Conservation (phyloP, 64 coral and sea anemone genomes). For the Montipora foliosa region DNA sequence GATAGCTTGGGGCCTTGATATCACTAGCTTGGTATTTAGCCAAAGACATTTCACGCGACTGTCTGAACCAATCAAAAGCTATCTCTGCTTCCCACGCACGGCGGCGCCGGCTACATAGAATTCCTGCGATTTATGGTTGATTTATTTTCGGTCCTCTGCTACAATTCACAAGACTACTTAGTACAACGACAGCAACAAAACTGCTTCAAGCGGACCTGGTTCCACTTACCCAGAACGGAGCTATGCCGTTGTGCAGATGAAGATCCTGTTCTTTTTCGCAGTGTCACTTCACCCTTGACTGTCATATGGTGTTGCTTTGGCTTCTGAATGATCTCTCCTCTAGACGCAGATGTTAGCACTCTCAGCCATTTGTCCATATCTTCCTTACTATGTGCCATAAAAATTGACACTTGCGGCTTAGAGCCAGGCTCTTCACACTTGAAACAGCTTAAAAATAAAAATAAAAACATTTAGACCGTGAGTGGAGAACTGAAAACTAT, state of each 20-base stretch:
- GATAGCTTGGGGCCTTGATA: no score
- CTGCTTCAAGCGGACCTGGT: no score
- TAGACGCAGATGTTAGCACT: conserved; percentile 60
- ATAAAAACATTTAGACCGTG: not conserved
- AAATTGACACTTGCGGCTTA: conserved; percentile 57
- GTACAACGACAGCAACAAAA: no score
- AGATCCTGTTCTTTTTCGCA: conserved; percentile 52
- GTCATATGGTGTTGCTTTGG: conserved; percentile 27
- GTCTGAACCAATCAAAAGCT: no score
- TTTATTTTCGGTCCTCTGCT: no score
- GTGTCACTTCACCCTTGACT: not conserved
- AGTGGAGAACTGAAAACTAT: no score
- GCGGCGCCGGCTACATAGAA: no score
- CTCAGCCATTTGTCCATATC: conserved; percentile 74
- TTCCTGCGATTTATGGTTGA: no score
- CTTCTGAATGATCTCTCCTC: conserved; percentile 63
- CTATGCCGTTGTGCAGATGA: conserved; percentile 1
- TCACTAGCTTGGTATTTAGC: no score
- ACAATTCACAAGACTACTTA: no score
- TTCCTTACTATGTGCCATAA: conserved; percentile 76
- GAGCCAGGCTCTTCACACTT: conserved; percentile 62
- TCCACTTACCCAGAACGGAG: conserved; percentile 34
- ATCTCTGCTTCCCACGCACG: no score
- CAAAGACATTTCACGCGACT: no score
- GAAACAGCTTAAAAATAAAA: conserved; percentile 74